Evolutionary conservation across 1,140 invertebrate species (phyloP).

Genomic region (Drosophila erecta): DNA sequence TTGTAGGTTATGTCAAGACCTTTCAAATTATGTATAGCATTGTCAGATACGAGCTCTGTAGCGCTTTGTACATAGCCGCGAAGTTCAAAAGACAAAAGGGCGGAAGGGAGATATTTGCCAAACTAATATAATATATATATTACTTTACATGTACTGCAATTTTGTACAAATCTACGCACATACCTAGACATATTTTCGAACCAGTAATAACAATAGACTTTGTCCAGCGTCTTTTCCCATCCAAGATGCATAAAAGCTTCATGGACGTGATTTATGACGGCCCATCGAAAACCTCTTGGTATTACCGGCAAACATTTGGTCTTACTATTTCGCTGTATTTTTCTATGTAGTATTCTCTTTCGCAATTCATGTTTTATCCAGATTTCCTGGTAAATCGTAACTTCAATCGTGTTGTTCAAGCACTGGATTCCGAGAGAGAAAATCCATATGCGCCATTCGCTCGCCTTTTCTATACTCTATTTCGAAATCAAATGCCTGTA

Average conservation of each 20-base stretch:
- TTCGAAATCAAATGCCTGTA: conserved; percentile 4
- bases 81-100: too few species aligned
- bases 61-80: too few species aligned
- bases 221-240: conserved; percentile 9
- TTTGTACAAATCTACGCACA: conserved; percentile 5
- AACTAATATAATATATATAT: too few species aligned
- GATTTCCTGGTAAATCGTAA: background rate
- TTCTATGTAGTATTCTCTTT: background rate
- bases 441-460: background rate
- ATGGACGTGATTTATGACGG: conserved; percentile 1
- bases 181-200: background rate
- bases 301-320: background rate
- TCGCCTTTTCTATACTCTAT: background rate
- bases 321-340: conserved; percentile 9
- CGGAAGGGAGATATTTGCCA: too few species aligned
- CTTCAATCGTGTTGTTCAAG: background rate
- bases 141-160: background rate
- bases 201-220: background rate
- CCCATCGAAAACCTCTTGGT: conserved; percentile 1
- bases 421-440: background rate
- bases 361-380: background rate
- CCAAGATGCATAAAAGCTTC: conserved; percentile 12
- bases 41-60: too few species aligned
- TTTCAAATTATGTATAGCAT: too few species aligned
- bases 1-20: too few species aligned